Conservation (phyloP, 2,888 invertebrate genomes). For the Sinhomidia bicolor region DNA sequence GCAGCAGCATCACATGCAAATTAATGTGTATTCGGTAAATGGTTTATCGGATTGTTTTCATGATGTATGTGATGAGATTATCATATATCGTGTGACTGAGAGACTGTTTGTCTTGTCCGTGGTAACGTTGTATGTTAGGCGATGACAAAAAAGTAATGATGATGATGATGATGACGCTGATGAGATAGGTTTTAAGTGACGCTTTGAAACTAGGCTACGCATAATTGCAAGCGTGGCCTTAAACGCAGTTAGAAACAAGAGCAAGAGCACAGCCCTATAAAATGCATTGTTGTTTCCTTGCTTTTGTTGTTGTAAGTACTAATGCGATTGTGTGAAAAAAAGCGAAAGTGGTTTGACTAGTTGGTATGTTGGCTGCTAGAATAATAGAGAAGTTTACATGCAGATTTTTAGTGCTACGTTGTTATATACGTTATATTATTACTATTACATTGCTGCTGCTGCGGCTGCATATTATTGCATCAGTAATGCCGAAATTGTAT, state of each 20-base stretch:
- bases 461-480: not conserved
- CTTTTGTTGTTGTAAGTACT: too few relatives aligned
- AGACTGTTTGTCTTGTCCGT: not conserved
- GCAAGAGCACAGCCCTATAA: constrained; percentile 48
- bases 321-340: constrained; percentile 57
- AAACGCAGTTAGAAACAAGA: constrained; percentile 52
- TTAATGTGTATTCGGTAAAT: constrained; percentile 55
- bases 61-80: not conserved
- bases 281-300: constrained; percentile 62
- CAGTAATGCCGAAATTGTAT: constrained; percentile 17
- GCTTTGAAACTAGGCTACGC: constrained; percentile 70
- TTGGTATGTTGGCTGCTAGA: too few relatives aligned
- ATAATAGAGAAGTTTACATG: too few relatives aligned
- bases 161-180: too few relatives aligned
- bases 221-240: constrained; percentile 68
- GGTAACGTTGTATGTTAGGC: not conserved
- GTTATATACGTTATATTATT: not conserved
- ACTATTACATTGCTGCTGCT: not conserved
- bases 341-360: constrained; percentile 66
- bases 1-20: constrained; percentile 7
- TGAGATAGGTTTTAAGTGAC: constrained; percentile 46
- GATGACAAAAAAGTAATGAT: constrained; percentile 22
- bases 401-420: too few relatives aligned
- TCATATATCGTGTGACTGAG: not conserved
- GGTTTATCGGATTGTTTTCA: constrained; percentile 44